Conservation (phyloP, 2,113 vertebrate species). For the Turdus rufiventris region DNA sequence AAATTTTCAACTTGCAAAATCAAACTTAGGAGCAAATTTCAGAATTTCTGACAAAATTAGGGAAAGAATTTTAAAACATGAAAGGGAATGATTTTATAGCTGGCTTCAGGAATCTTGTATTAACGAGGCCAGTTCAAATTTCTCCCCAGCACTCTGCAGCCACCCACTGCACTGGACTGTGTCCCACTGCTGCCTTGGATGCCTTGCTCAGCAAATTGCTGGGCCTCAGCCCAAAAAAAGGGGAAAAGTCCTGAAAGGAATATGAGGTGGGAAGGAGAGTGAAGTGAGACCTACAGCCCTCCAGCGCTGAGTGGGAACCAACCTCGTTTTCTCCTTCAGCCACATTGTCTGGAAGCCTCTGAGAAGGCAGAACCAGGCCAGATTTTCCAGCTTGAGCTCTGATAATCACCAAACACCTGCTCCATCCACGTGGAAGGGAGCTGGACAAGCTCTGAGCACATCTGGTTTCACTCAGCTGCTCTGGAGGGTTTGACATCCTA, state of each 20-base stretch:
- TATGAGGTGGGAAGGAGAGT: not conserved
- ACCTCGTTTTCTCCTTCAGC: not conserved
- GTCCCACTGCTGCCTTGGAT: not conserved
- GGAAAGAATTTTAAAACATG: not conserved
- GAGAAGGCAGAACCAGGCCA: not conserved
- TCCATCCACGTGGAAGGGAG: not conserved
- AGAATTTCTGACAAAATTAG: not conserved
- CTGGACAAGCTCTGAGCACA: not conserved
- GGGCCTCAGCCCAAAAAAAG: not conserved
- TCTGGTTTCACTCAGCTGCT: constrained; percentile 39
- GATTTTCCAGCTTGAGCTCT: not conserved
- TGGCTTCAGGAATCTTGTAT: not conserved
- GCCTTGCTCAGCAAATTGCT: constrained; percentile 30
- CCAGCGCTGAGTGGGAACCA: not conserved
- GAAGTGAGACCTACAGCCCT: not conserved
- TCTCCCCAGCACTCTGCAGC: not conserved
- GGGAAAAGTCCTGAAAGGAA: not conserved
- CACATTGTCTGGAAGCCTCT: not conserved
- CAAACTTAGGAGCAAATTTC: not conserved
- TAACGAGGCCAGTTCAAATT: not conserved
- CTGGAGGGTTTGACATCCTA: constrained; percentile 2
- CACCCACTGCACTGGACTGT: not conserved
- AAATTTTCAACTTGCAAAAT: not conserved
- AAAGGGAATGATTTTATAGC: not conserved
- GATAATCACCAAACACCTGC: constrained; percentile 29